Evolutionary conservation across 2,888 invertebrate species (phyloP).

Genomic region (Lamellibrachia satsuma): DNA sequence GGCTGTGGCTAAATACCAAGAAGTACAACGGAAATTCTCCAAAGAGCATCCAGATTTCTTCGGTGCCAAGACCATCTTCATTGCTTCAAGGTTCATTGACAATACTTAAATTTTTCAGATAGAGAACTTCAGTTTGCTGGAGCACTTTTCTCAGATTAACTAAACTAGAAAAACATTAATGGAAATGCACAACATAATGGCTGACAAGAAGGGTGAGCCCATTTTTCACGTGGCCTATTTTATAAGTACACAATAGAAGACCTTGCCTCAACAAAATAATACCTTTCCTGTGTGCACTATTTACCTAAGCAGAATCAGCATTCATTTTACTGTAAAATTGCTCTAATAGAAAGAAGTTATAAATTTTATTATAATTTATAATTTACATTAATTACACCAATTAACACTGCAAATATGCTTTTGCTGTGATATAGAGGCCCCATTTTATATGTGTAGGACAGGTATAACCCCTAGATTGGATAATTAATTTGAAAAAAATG

Average conservation of each 20-base stretch:
- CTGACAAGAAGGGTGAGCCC: neutral
- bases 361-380: too few species aligned
- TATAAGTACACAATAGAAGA: neutral
- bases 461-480: too few species aligned
- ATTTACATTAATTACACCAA: too few species aligned
- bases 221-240: neutral
- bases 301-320: too few species aligned
- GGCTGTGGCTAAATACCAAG: conserved; percentile 47
- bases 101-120: neutral
- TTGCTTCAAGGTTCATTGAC: conserved; percentile 31
- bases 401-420: too few species aligned
- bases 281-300: too few species aligned
- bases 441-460: too few species aligned
- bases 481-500: too few species aligned
- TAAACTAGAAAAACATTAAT: neutral
- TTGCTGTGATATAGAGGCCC: too few species aligned
- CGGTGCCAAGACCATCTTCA: conserved; percentile 49
- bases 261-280: neutral
- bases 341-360: neutral
- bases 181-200: neutral
- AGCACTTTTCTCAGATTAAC: neutral
- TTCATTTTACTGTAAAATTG: neutral
- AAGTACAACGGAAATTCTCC: conserved; percentile 46
- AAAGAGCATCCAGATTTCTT: conserved; percentile 49
- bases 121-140: neutral